Conservation (phyloP, 2,888 invertebrate species). For the Lathronympha strigana region DNA sequence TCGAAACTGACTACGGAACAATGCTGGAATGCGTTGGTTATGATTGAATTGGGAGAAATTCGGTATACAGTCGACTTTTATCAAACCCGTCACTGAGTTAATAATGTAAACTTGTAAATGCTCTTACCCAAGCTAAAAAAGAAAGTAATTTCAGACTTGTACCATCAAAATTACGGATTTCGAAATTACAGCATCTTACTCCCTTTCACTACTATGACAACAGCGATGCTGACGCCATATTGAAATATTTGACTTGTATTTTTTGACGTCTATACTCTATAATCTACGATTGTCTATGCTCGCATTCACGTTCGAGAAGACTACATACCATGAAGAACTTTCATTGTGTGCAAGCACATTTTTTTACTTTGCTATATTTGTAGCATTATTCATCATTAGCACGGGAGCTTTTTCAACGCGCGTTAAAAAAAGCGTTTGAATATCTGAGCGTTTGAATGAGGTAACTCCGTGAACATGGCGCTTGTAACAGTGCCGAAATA, state of each 20-base stretch:
- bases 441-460: too few species aligned
- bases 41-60: background rate
- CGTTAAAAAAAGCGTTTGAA: too few species aligned
- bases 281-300: conserved; percentile 13
- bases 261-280: conserved; percentile 10
- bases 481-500: too few species aligned
- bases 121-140: conserved; percentile 33
- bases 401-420: too few species aligned
- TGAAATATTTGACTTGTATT: conserved; percentile 24
- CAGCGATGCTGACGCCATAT: conserved; percentile 34
- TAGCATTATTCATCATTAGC: too few species aligned
- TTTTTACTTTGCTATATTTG: too few species aligned
- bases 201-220: background rate
- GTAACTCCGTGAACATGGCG: too few species aligned
- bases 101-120: background rate
- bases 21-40: background rate
- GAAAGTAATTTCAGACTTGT: conserved; percentile 7
- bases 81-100: background rate
- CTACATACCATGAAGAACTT: background rate
- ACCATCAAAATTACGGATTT: conserved; percentile 2
- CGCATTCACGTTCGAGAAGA: background rate
- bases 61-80: background rate
- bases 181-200: conserved; percentile 24
- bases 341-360: background rate
- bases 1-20: background rate